These are phyloP conservation scores for Xestia c-nigrum DNA, from an alignment of 2,888 invertebrate genomes.

Conservation along the genomic window DNA sequence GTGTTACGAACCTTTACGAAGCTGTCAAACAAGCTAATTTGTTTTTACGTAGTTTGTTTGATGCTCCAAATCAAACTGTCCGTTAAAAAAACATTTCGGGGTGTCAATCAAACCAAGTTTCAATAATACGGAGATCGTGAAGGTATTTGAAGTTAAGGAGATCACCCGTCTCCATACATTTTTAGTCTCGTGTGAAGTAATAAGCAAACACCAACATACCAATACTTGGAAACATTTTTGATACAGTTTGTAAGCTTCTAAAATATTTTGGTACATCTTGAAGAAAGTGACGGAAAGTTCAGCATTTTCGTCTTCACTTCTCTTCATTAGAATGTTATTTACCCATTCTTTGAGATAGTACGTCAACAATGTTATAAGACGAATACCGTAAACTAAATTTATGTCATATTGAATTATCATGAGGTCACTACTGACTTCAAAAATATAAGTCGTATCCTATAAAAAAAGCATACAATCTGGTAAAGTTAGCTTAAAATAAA, in stretches of 20 bases:
- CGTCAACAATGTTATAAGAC: conserved; percentile 3
- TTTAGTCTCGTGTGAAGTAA: not conserved
- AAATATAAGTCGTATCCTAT: not conserved
- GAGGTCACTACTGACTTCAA: not conserved
- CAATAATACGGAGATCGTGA: too few relatives aligned
- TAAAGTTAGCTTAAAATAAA: too few relatives aligned
- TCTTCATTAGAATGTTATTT: not conserved
- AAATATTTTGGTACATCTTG: conserved; percentile 12
- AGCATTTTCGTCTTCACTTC: not conserved
- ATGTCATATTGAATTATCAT: not conserved
- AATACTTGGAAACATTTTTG: conserved; percentile 3
- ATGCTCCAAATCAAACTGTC: too few relatives aligned
- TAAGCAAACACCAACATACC: not conserved
- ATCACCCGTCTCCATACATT: too few relatives aligned
- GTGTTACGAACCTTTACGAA: too few relatives aligned
- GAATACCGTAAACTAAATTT: conserved; percentile 5
- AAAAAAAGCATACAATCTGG: too few relatives aligned
- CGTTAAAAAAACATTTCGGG: too few relatives aligned
- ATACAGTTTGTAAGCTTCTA: conserved; percentile 8
- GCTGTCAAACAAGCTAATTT: too few relatives aligned
- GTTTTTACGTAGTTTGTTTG: too few relatives aligned
- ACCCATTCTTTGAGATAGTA: conserved; percentile 1
- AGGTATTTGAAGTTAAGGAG: too few relatives aligned
- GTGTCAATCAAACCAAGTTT: too few relatives aligned
- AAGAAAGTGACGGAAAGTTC: not conserved